A percentile compares a stretch with the other conserved stretches of the same genome.
These are phyloP conservation scores for Silurus meridionalis DNA, from an alignment of 2,113 vertebrate species.

Conservation along the genomic window DNA sequence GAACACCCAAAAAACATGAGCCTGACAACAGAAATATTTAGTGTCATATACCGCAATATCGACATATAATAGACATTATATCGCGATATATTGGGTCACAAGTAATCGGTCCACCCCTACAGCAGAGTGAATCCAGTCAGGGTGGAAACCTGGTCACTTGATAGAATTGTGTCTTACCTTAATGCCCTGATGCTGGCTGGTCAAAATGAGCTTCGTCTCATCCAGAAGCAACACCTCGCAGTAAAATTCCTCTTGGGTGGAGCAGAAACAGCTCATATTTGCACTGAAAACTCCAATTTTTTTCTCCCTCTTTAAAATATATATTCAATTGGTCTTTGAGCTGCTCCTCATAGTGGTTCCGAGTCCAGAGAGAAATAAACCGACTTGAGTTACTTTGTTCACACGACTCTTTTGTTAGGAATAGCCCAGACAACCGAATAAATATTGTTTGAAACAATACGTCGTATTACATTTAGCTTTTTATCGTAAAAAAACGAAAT, in stretches of 20 bases:
- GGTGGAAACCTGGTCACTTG: background rate
- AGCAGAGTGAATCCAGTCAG: background rate
- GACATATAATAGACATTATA: no score
- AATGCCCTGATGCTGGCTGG: conserved; percentile 81
- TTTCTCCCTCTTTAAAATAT: background rate
- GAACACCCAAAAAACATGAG: no score
- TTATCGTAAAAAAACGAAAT: background rate
- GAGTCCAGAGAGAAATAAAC: background rate
- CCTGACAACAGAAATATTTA: no score
- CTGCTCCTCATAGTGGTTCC: background rate
- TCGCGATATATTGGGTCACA: background rate
- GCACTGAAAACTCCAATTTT: background rate
- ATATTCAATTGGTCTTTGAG: background rate
- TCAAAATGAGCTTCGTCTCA: conserved; percentile 82
- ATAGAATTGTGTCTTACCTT: conserved; percentile 72
- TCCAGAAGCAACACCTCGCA: conserved; percentile 90
- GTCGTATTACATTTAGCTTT: background rate
- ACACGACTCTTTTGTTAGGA: background rate
- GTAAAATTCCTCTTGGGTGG: conserved; percentile 85
- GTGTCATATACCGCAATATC: background rate
- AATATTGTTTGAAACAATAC: background rate
- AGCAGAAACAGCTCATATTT: conserved; percentile 86
- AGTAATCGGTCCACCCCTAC: background rate
- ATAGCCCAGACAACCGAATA: background rate
- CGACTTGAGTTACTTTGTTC: background rate